These are phyloP conservation scores for Volucella zonaria DNA, from an alignment of 2,888 invertebrate species.

Conservation along the genomic window DNA sequence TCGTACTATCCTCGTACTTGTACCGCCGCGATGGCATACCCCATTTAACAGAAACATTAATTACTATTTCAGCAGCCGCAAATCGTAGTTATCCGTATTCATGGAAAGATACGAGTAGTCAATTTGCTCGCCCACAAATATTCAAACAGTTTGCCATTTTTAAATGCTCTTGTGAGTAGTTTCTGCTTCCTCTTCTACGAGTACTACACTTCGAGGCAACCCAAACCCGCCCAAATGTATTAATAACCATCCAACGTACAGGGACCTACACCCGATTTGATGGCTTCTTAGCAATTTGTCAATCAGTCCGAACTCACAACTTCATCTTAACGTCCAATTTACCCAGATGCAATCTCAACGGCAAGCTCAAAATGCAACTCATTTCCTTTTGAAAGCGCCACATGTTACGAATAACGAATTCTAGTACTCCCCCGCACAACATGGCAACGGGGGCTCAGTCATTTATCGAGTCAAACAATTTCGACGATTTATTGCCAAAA, in stretches of 20 bases:
- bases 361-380: slow-evolving; percentile 33
- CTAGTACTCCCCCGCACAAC: slow-evolving; percentile 48
- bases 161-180: too few species aligned
- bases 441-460: slow-evolving; percentile 29
- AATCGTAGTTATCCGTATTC: too few species aligned
- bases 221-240: background rate
- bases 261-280: slow-evolving; percentile 10
- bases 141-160: too few species aligned
- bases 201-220: too few species aligned
- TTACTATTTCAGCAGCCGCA: too few species aligned
- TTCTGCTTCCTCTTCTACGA: too few species aligned
- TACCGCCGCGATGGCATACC: too few species aligned
- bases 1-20: too few species aligned
- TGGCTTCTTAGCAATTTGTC: slow-evolving; percentile 30
- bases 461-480: slow-evolving; percentile 48
- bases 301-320: slow-evolving; percentile 16
- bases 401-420: slow-evolving; percentile 15
- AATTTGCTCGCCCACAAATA: too few species aligned
- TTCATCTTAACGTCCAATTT: slow-evolving; percentile 8
- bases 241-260: slow-evolving; percentile 46
- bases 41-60: too few species aligned
- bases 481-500: slow-evolving; percentile 41
- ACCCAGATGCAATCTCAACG: slow-evolving; percentile 15
- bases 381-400: slow-evolving; percentile 49
- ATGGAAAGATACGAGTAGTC: too few species aligned